A percentile compares a stretch with the other conserved stretches of the same genome.
Conservation (phyloP, 2,797 vertebrate species). For the Numenius phaeopus region DNA sequence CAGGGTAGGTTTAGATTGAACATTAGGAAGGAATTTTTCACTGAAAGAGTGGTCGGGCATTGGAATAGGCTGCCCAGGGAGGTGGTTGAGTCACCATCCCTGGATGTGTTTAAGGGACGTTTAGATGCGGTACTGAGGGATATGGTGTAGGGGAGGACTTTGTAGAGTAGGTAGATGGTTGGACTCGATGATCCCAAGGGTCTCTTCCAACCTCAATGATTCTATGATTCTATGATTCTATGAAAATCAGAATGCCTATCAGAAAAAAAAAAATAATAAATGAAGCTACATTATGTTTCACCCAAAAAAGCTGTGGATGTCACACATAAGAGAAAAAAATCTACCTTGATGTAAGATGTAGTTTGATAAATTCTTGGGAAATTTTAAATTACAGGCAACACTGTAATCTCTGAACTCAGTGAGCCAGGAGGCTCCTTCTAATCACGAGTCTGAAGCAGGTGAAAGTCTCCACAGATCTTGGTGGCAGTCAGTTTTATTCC, state of each 20-base stretch:
- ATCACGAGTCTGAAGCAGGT: neutral
- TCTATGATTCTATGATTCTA: too few species aligned
- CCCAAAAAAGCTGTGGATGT: neutral
- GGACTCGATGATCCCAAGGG: too few species aligned
- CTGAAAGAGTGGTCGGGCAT: too few species aligned
- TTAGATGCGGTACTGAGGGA: too few species aligned
- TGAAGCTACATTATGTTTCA: neutral
- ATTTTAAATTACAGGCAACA: neutral
- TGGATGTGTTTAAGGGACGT: too few species aligned
- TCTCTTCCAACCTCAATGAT: too few species aligned
- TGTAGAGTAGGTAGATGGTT: too few species aligned
- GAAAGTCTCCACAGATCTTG: neutral
- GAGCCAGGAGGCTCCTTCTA: neutral
- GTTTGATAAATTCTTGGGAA: neutral
- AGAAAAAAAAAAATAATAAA: neutral
- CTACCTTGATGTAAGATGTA: neutral
- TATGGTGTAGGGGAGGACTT: too few species aligned
- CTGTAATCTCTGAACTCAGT: neutral
- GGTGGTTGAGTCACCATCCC: too few species aligned
- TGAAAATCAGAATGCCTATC: neutral
- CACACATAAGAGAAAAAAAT: neutral
- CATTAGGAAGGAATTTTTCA: too few species aligned
- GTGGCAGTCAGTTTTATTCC: neutral
- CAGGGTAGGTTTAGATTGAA: too few species aligned
- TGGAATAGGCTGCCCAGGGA: too few species aligned